These are phyloP conservation scores for Tetramorium simillimum DNA, from an alignment of 1,140 invertebrate genomes.

Conservation along the genomic window DNA sequence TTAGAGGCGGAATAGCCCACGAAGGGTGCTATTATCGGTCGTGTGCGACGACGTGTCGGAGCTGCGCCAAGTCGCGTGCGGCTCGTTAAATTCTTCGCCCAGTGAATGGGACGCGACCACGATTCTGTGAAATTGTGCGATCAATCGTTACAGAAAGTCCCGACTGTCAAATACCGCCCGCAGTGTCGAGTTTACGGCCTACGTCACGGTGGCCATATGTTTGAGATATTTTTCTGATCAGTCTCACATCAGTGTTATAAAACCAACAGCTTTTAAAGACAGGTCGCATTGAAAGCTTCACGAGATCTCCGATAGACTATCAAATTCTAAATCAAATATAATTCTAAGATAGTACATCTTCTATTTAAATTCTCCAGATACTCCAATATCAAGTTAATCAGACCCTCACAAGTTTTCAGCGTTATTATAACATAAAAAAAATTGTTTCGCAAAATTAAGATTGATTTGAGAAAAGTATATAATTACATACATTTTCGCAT, in stretches of 20 bases:
- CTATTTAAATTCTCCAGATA: neutral
- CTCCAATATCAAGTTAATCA: neutral
- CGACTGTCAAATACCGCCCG: slow-evolving; percentile 26
- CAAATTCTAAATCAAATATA: neutral
- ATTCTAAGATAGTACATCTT: neutral
- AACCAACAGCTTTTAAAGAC: neutral
- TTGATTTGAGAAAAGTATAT: neutral
- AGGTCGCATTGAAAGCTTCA: neutral
- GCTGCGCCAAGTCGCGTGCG: slow-evolving; percentile 30
- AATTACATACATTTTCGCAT: neutral
- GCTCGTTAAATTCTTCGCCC: slow-evolving; percentile 53
- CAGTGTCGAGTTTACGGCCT: neutral
- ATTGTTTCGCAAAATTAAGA: neutral
- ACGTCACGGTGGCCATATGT: neutral
- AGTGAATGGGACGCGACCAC: slow-evolving; percentile 5
- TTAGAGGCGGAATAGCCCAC: neutral
- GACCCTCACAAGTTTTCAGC: neutral
- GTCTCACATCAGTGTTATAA: neutral
- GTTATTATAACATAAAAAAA: neutral
- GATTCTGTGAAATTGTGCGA: slow-evolving; percentile 54
- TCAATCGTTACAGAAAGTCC: slow-evolving; percentile 44
- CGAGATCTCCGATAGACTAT: neutral
- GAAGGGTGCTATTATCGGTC: slow-evolving; percentile 44
- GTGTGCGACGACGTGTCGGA: slow-evolving; percentile 32
- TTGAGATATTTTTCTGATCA: neutral